Evolutionary conservation across 2,797 vertebrate genomes (phyloP), one percentile per base, ranked within the genome.

Genomic region (Pseudotriccus pelzelni): DNA sequence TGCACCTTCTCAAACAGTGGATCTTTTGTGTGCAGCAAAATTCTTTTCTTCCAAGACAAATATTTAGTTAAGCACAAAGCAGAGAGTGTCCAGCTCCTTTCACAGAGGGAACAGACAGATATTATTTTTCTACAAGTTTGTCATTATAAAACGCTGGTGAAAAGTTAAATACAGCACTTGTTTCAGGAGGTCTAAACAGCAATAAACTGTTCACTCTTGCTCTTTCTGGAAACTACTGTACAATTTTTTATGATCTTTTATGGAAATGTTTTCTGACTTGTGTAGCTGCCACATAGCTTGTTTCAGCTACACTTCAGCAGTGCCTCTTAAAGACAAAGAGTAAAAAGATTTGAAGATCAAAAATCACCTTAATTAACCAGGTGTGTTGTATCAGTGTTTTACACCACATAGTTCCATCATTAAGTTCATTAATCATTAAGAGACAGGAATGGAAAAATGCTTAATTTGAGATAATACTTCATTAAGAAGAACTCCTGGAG

Each of bases 1-100:
- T 96, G 86, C 93, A 96, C 95, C 92, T 96, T 96, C 96, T 91
- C 87, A 81, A 95, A 96, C 96, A 96, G 84, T 5, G 32, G 80
- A 64, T 94, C 96, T 94, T 97, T 96, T 96, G 96, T 96, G 91
- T 63, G 85, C 80, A 60, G 86, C 43, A 84, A 96, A 96, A 96
- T 95, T 94, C 95, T 84, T 90, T 84, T 89, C 92, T 90, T 94
- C 96, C 97, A 97, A 97, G 95, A 90, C 93, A 96, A 97, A 97
- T 97, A 97, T 97, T 97, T 97, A 81, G 90, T 58, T 94, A 97
- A 95, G 94, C 93, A 90, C 84, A 95, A 95, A 96, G 95, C 94
- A 97, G 97, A 93, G 94, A 76, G 50, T 8, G 55, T 74, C 88
- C 90, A 95, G 95, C 84, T 49, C 68, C 87, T 58, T 88, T 44